Conservation (phyloP, 1,140 invertebrate genomes). For the Epicauta chinensis region DNA sequence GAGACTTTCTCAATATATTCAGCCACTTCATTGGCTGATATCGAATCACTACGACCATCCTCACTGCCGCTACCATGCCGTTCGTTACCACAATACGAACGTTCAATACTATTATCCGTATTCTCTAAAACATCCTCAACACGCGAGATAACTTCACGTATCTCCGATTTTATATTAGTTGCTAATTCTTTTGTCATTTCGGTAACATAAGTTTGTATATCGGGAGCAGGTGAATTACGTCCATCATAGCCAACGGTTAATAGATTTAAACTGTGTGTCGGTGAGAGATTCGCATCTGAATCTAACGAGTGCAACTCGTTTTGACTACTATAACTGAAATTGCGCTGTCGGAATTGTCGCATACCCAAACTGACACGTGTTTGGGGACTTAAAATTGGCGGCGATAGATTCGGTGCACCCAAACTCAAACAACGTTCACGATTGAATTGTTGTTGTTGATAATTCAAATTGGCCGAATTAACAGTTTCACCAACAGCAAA, state of each 20-base stretch:
- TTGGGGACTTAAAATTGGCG: slow-evolving; percentile 53
- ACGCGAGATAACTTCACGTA: slow-evolving; percentile 68
- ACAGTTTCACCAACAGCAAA: slow-evolving; percentile 63
- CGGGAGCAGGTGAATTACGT: slow-evolving; percentile 57
- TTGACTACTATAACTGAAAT: slow-evolving; percentile 66
- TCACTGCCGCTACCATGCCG: slow-evolving; percentile 39
- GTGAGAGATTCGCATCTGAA: slow-evolving; percentile 48
- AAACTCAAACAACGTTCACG: slow-evolving; percentile 53
- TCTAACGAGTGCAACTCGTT: slow-evolving; percentile 59
- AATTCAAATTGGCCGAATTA: slow-evolving; percentile 43
- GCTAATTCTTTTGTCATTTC: slow-evolving; percentile 70
- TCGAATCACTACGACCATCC: slow-evolving; percentile 51
- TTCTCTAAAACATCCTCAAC: slow-evolving; percentile 70
- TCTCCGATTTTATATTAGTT: slow-evolving; percentile 75
- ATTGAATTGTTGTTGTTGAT: slow-evolving; percentile 18
- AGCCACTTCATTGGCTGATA: slow-evolving; percentile 63
- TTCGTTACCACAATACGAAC: slow-evolving; percentile 40
- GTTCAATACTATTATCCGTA: slow-evolving; percentile 38
- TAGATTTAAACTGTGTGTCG: slow-evolving; percentile 46
- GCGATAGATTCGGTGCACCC: slow-evolving; percentile 47
- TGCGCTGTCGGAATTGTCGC: slow-evolving; percentile 44
- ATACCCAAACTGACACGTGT: slow-evolving; percentile 56
- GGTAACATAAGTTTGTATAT: slow-evolving; percentile 65
- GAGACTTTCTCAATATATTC: slow-evolving; percentile 70
- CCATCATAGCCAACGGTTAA: slow-evolving; percentile 48